Base-by-base conservation (phyloP, 2,113 vertebrate species). In the Apistogramma diplotaenia region DNA sequence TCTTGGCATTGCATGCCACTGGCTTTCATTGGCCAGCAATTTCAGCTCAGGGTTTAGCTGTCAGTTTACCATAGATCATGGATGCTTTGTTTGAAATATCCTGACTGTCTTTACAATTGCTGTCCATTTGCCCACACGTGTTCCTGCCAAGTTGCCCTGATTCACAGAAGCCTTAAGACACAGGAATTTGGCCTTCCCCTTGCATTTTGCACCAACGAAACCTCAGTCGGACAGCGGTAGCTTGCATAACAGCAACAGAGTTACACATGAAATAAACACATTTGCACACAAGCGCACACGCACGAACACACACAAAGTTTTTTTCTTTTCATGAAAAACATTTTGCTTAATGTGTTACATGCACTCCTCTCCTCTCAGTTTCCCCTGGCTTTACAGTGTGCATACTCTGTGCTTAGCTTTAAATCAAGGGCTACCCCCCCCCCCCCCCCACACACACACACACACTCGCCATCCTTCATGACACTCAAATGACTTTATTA, bases 21-120 rank as follows among this genome's bases (percentile, higher is more conserved):
- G 80, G 43, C 65, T 80, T 83, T 67, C 67, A 43, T 57, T 87
- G 81, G 76, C 78, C 59, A 74, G 77, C 75, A 79, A 86, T 81
- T 60, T 72, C 82, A 79, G 75, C 89, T 85, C 71, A 53, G 55
- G 61, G 43, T 82, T 89, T 87, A 82, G 91, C 80, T 88, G 88
- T 85, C 90, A 93, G 93, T 91, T 92, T 84, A 91, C 86, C 86
- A 94, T 94, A 93, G 91, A 95, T 95, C 94, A 94, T 67, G 51
- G 71, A 92, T 61, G 90, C 88, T 89, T 89, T 94, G 94, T 95
- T 94, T 95, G 92, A 95, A 95, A 94, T 95, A 94, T 93, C 91
- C 91, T 53, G 75, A 91, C 87, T 91, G 90, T 93, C 91, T 95
- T 93, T 93, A 94, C 92, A 93, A 95, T 92, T 91, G 93, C 88